Evolutionary conservation across 2,113 vertebrate species (phyloP), one percentile per base, ranked within the genome.

Genomic region (Ctenodactylus gundi): DNA sequence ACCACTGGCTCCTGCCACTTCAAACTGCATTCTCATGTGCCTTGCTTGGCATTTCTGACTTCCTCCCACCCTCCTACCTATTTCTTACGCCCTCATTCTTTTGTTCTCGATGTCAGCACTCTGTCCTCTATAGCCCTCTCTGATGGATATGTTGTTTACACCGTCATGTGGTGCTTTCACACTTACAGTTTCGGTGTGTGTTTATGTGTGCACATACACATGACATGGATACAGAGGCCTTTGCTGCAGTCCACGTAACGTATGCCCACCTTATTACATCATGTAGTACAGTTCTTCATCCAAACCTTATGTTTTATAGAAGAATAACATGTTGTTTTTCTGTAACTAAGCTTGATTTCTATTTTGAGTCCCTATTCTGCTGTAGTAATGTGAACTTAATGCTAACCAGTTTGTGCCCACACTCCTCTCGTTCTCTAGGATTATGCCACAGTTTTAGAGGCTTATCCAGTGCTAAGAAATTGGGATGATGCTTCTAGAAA

Each of bases 61-160:
- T 96, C 85, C 34, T 89, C 95, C 85, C 90, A 60, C 49, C 95
- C 85, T 76, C 90, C 90, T 93, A 96, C 96, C 81, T 39, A 84
- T 90, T 95, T 92, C 90, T 84, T 84, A 96, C 58, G 95, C 80
- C 86, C 20, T 87, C 62, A 41, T 25, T 86, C 84, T 91, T 72
- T 15, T 51, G 68, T 82, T 77, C 46, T 73, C 73, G 65, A 86
- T 92, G 84, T 60, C 85, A 93, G 77, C 14, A 87, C 31, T 41
- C 88, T 84, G 80, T 9, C 6, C 10, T 89, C 58, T 91, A 29
- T 76, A 73, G 78, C 87, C 68, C 62, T 70, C 4, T 12, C 8
- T 18, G 39, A 53, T 84, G 57, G 53, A 92, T 94, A 88, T 96
- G 55, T 58, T 51, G 83, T 78, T 85, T 73, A 34, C 21, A 86